Conservation (phyloP, 1,140 invertebrate species). For the Oryctes rhinoceros region DNA sequence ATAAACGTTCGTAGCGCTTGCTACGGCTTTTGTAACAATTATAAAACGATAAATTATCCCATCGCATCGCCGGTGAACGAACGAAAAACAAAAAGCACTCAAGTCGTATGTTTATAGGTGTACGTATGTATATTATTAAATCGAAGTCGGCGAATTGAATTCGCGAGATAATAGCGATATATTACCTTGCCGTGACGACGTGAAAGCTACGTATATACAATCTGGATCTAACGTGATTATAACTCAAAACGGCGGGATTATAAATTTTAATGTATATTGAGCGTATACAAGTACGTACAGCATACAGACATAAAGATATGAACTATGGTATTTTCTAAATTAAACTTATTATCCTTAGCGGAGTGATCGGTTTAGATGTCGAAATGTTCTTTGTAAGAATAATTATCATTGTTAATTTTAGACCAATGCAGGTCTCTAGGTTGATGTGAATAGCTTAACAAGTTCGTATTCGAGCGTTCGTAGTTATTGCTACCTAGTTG, state of each 20-base stretch:
- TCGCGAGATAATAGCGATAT: conserved; percentile 10
- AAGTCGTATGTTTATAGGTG: background rate
- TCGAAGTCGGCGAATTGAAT: conserved; percentile 17
- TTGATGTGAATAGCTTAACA: conserved; percentile 1
- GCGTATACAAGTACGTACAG: background rate
- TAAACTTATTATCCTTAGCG: background rate
- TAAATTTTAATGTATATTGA: background rate
- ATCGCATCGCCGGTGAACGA: background rate
- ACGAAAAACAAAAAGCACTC: background rate
- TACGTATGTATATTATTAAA: background rate
- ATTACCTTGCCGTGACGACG: conserved; percentile 7
- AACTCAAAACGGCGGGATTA: conserved; percentile 9
- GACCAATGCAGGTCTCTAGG: background rate
- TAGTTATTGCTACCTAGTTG: no score
- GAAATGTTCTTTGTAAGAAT: background rate
- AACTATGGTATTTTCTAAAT: background rate
- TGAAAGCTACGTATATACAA: conserved; percentile 6
- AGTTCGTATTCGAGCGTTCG: background rate
- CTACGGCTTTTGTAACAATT: background rate
- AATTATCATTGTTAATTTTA: background rate
- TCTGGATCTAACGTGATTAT: conserved; percentile 13
- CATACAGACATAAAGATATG: background rate
- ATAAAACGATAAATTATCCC: conserved; percentile 14
- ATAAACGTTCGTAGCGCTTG: background rate
- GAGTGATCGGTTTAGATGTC: background rate